phyloP scores from a whole-genome alignment of 2,113 vertebrate genomes.

The Phylloscopus whistleri region DNA sequence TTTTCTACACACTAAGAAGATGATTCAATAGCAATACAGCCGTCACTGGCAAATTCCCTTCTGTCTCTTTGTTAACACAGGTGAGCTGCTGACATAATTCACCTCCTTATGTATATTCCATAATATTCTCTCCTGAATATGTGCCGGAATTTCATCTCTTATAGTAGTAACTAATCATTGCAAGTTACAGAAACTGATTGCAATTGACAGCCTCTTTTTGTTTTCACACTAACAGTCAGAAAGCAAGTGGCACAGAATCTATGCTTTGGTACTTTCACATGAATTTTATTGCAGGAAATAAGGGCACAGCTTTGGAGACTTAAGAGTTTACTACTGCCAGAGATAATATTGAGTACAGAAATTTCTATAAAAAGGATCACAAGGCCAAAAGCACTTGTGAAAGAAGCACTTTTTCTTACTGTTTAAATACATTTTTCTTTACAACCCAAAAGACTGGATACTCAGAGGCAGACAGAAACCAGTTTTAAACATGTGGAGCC shows the following conservation, averaged over 20 bases:
- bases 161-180: neutral
- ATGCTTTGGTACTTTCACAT: neutral
- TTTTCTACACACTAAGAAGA: neutral
- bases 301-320: neutral
- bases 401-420: neutral
- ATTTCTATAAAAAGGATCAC: neutral
- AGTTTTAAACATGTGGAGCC: neutral
- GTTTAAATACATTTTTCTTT: neutral
- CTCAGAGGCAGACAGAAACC: neutral
- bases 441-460: neutral
- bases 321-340: neutral
- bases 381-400: neutral
- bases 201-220: neutral
- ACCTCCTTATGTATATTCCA: neutral
- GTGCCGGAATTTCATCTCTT: neutral
- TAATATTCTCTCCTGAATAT: neutral
- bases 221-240: neutral
- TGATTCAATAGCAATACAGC: neutral
- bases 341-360: neutral
- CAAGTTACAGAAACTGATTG: neutral
- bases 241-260: neutral
- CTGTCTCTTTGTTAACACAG: neutral
- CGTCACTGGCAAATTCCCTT: neutral
- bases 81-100: neutral
- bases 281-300: neutral